These are phyloP conservation scores for Drosophila borborema DNA, from an alignment of 2,888 invertebrate species.

Conservation along the genomic window DNA sequence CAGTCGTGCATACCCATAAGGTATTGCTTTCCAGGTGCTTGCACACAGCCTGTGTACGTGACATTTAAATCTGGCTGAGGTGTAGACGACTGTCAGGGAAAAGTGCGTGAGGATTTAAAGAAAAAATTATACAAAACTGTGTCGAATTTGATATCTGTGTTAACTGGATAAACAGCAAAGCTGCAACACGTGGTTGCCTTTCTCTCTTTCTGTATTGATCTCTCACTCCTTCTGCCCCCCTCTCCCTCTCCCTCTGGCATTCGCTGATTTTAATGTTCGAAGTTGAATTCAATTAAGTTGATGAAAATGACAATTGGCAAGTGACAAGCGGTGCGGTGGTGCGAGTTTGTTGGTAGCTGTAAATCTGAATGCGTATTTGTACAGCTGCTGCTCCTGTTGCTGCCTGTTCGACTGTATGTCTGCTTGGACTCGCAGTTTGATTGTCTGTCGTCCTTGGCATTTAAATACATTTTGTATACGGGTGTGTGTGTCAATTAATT, in stretches of 20 bases:
- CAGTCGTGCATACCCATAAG: background rate
- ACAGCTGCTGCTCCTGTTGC: slow-evolving; percentile 18
- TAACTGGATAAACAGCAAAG: slow-evolving; percentile 37
- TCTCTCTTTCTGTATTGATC: background rate
- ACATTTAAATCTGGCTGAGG: slow-evolving; percentile 23
- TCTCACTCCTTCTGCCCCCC: background rate
- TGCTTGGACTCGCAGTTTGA: slow-evolving; percentile 12
- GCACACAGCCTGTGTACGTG: slow-evolving; percentile 14
- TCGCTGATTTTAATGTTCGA: slow-evolving; percentile 18
- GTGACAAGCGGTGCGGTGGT: slow-evolving; percentile 15
- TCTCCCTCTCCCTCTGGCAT: background rate
- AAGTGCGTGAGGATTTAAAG: background rate
- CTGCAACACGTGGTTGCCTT: slow-evolving; percentile 38
- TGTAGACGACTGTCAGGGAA: background rate
- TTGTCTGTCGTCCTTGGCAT: slow-evolving; percentile 32
- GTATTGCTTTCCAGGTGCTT: background rate
- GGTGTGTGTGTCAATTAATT: slow-evolving; percentile 59
- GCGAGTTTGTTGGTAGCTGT: slow-evolving; percentile 19
- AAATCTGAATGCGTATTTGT: slow-evolving; percentile 43
- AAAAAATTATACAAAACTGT: slow-evolving; percentile 14
- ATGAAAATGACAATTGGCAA: slow-evolving; percentile 72
- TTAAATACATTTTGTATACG: slow-evolving; percentile 41
- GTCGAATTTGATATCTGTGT: slow-evolving; percentile 12
- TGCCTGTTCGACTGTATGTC: background rate
- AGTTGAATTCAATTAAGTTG: slow-evolving; percentile 71